A percentile compares a stretch with the other conserved stretches of the same genome.
Conservation (phyloP, 2,888 invertebrate species). For the Sarcophaga variegata region DNA sequence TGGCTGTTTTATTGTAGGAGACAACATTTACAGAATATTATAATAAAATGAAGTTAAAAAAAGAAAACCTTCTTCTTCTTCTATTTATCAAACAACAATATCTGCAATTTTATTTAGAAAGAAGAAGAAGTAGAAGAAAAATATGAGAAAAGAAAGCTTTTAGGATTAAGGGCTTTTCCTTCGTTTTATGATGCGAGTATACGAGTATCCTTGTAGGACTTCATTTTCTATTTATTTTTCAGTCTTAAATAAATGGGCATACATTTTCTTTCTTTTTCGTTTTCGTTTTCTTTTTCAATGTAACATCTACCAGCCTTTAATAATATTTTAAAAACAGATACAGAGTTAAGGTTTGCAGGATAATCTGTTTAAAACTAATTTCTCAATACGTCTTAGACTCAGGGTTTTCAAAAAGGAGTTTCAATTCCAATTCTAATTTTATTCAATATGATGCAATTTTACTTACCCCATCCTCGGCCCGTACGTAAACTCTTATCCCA, state of each 20-base stretch:
- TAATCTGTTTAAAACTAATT: background rate
- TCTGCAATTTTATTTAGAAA: conserved; percentile 52
- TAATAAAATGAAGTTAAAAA: conserved; percentile 25
- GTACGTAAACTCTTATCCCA: conserved; percentile 80
- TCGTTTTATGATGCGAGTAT: background rate
- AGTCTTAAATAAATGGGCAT: background rate
- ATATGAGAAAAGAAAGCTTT: conserved; percentile 23
- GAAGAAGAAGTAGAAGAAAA: too few species aligned
- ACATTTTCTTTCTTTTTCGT: background rate
- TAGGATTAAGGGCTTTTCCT: conserved; percentile 18
- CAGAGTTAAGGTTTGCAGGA: background rate
- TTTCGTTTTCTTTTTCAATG: background rate
- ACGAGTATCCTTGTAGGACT: background rate
- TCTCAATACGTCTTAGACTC: background rate
- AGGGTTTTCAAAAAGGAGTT: too few species aligned
- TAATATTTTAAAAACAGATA: background rate
- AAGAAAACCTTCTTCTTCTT: conserved; percentile 10
- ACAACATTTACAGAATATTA: conserved; percentile 45
- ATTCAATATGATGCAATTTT: background rate
- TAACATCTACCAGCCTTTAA: background rate
- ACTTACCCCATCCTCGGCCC: conserved; percentile 73
- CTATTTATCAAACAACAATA: conserved; percentile 40
- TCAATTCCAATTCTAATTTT: background rate
- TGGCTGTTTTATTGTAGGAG: conserved; percentile 49
- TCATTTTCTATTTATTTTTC: background rate